Percentiles rank a stretch among this genome's conserved stretches.
Evolutionary conservation across 2,113 vertebrate species (phyloP).

Genomic region (Heloderma charlesbogerti): DNA sequence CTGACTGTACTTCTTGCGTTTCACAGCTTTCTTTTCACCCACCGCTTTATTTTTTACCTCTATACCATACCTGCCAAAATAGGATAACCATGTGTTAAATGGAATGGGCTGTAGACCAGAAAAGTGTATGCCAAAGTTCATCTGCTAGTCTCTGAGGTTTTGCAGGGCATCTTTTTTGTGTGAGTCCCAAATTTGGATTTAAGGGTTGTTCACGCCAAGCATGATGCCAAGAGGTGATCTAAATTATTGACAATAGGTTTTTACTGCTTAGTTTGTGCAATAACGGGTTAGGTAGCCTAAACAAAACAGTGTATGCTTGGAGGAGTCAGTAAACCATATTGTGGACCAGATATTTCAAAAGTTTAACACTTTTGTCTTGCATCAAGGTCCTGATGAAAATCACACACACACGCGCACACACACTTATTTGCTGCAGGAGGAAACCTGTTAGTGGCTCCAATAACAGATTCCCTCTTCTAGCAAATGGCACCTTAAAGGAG

Average conservation of each 20-base stretch:
- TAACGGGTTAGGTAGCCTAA: background rate
- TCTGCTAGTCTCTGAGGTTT: background rate
- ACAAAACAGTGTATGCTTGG: background rate
- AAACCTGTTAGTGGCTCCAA: too few relatives aligned
- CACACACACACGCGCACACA: background rate
- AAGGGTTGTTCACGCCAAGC: too few relatives aligned
- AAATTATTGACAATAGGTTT: too few relatives aligned
- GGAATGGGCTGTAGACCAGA: background rate
- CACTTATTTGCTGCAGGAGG: background rate
- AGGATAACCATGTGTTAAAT: background rate
- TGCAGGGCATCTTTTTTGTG: background rate
- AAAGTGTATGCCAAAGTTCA: background rate
- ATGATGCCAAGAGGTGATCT: too few relatives aligned
- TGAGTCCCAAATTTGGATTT: background rate
- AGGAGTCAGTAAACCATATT: background rate
- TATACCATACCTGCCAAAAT: too few relatives aligned
- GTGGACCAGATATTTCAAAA: background rate
- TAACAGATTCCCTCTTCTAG: too few relatives aligned
- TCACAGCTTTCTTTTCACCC: too few relatives aligned
- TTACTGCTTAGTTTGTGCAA: background rate
- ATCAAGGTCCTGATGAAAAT: background rate
- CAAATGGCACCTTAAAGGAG: background rate
- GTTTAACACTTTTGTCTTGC: background rate
- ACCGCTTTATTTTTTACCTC: too few relatives aligned
- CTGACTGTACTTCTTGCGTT: too few relatives aligned